Evolutionary conservation across 2,113 vertebrate genomes (phyloP), one percentile per base, ranked within the genome.

Genomic region (Hemibates koningsi): DNA sequence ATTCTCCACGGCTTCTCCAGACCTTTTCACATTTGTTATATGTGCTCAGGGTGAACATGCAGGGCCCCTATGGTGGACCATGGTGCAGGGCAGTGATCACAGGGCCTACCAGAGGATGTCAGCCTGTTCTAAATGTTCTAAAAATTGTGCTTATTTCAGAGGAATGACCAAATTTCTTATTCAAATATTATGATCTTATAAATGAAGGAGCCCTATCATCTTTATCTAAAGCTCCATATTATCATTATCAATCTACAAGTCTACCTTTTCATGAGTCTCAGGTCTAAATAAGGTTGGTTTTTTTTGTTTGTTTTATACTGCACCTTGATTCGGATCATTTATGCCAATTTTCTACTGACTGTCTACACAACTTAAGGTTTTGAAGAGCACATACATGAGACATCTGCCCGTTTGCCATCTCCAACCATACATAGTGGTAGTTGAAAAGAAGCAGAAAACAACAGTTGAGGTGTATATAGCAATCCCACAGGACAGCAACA

Each of bases 211-310:
- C 16, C 32, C 32, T 36, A 7, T 36, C 32, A 7, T 36, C 9
- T 66, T 36, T 7, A 66, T n/a, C 9, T 0, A 34, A 34, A 66
- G 61, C 61, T n/a, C 3, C 9, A 34, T 5, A 66, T 5, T 66
- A 66, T 66, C 9, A 36, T 66, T 2, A n/a, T 36, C 9, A 66
- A 36, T n/a, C 9, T 36, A 36, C 9, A 36, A n/a, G 6, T 36
- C 61, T 36, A n/a, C 2, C 9, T 66, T 66, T 36, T 66, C 32
- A 66, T 12, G 17, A 66, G 32, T 36, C 32, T n/a, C 61, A 66
- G 32, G 29, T 3, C 1, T 36, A 1, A 34, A 61, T 61, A 61
- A 61, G 29, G 9, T 61, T 61, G 21, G 24, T 24, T 16, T 32
- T 16, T 1, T 4, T 63, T 2, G 1, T 4, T 36, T 63, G 1